These are phyloP conservation scores for Serilophus lunatus DNA, from an alignment of 2,113 vertebrate genomes.

Conservation along the genomic window DNA sequence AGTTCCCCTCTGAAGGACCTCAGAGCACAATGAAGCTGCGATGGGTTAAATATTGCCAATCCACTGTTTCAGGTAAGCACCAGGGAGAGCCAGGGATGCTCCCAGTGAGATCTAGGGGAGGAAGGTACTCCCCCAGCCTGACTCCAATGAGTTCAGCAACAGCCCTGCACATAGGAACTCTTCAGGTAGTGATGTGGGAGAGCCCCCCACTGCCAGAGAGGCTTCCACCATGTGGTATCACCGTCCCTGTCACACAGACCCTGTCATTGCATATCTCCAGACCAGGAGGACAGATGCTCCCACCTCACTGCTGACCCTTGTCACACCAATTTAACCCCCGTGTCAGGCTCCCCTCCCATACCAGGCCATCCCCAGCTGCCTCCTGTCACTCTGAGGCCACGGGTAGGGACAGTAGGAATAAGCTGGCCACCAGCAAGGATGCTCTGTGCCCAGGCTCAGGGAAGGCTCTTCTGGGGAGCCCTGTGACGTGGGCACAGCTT, in stretches of 20 bases:
- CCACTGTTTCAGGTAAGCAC: neutral
- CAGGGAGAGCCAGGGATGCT: neutral
- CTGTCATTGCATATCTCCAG: rapidly evolving
- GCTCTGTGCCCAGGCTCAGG: neutral
- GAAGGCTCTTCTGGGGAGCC: neutral
- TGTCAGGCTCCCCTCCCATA: neutral
- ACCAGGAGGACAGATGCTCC: neutral
- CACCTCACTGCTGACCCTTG: neutral
- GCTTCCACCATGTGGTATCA: neutral
- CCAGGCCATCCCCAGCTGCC: neutral
- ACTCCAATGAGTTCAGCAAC: neutral
- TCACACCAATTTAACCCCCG: rapidly evolving
- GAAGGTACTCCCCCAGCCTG: neutral
- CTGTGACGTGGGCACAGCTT: neutral
- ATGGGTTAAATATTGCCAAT: neutral
- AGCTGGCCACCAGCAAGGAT: rapidly evolving
- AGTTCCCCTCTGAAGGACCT: neutral
- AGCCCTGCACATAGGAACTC: neutral
- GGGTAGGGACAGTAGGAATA: rapidly evolving
- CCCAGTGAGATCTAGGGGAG: neutral
- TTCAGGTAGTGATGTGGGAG: rapidly evolving
- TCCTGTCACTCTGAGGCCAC: rapidly evolving
- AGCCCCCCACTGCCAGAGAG: neutral
- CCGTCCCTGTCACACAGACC: rapidly evolving
- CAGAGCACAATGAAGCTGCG: rapidly evolving